A percentile compares a stretch with the other conserved stretches of the same genome.
Conservation (phyloP, 2,888 invertebrate genomes). For the Drosophila koepferae region DNA sequence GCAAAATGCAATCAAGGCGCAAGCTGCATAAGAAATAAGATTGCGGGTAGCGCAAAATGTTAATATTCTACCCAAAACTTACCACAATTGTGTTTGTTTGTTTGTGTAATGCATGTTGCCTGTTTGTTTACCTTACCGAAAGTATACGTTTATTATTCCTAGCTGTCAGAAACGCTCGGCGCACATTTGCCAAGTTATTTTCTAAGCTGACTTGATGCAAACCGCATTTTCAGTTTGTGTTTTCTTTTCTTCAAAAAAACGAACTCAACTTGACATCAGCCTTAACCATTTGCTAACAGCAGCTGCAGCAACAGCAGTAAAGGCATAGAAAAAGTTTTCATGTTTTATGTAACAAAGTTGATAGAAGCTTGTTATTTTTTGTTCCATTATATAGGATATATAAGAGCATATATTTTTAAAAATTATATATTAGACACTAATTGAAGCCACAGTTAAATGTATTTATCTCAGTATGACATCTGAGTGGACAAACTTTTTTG, state of each 20-base stretch:
- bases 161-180: slow-evolving; percentile 35
- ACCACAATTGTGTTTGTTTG: neutral
- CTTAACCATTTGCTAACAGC: slow-evolving; percentile 43
- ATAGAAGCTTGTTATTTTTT: neutral
- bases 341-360: neutral
- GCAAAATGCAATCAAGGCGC: slow-evolving; percentile 4
- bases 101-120: slow-evolving; percentile 4
- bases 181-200: slow-evolving; percentile 28
- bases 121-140: slow-evolving; percentile 8
- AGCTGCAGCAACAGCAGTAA: slow-evolving; percentile 5
- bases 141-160: slow-evolving; percentile 16
- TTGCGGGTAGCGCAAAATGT: slow-evolving; percentile 2
- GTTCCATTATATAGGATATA: neutral
- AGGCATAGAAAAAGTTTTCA: slow-evolving; percentile 3
- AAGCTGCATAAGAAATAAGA: slow-evolving; percentile 6
- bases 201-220: slow-evolving; percentile 21
- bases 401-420: neutral
- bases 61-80: neutral
- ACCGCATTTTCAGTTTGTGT: slow-evolving; percentile 20
- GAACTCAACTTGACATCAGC: slow-evolving; percentile 59
- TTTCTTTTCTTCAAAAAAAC: slow-evolving; percentile 25
- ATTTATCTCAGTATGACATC: neutral
- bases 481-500: neutral
- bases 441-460: neutral
- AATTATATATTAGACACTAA: neutral